Percentiles rank a stretch among this genome's conserved stretches.
Conservation (phyloP, 2,797 vertebrate species). For the Adelosebastes latens region DNA sequence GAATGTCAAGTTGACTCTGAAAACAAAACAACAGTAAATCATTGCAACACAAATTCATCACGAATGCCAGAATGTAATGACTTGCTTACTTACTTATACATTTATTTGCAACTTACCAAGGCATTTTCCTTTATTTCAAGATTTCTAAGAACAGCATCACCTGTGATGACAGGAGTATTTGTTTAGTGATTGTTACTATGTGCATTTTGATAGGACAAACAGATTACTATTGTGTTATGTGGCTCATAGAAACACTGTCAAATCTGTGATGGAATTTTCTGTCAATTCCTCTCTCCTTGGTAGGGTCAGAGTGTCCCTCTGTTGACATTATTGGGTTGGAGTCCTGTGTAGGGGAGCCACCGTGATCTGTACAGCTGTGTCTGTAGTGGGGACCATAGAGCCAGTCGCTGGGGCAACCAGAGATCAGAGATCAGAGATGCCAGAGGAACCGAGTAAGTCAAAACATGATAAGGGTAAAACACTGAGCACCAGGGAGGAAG, state of each 20-base stretch:
- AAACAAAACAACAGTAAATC: conserved; percentile 34
- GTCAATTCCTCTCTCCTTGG: too few relatives aligned
- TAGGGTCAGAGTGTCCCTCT: too few relatives aligned
- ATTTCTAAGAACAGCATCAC: conserved; percentile 91
- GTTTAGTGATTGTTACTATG: conserved; percentile 1
- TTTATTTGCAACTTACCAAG: conserved; percentile 83
- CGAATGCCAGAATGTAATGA: background rate
- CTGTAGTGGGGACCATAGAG: too few relatives aligned
- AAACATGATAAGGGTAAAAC: too few relatives aligned
- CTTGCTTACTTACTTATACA: background rate
- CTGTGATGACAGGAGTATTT: conserved; percentile 74
- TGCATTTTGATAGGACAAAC: background rate
- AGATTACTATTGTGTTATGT: background rate
- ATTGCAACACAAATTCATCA: background rate
- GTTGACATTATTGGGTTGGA: too few relatives aligned
- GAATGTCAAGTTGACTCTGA: conserved; percentile 96
- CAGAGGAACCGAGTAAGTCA: too few relatives aligned
- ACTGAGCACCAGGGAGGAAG: too few relatives aligned
- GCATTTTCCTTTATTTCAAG: conserved; percentile 99
- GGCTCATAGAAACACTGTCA: background rate
- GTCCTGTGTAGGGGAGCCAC: too few relatives aligned
- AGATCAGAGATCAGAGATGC: too few relatives aligned
- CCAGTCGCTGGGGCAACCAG: too few relatives aligned
- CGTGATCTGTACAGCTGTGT: too few relatives aligned
- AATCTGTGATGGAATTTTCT: background rate